Evolutionary conservation across 2,113 vertebrate species (phyloP), one percentile per base, ranked within the genome.

Genomic region (Chlorocebus sabaeus): DNA sequence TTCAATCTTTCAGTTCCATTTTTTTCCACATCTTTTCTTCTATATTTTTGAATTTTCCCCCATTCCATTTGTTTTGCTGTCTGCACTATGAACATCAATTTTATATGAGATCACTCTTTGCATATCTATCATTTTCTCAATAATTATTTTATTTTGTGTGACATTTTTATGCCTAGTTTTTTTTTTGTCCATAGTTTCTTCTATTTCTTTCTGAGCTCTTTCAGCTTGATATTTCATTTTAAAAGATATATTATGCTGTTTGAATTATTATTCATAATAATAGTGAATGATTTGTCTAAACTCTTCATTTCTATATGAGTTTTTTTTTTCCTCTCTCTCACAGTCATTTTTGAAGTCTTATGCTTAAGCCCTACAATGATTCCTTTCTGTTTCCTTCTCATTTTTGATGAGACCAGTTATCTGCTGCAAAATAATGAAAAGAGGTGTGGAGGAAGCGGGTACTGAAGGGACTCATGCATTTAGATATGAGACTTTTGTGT

Each of bases 81-180:
- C 48, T 82, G 18, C 2, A 43, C 59, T 92, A 61, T 72, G 38
- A 97, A 48, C 30, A 57, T 9, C 32, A n/a, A 32, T 50, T 93
- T 43, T 81, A 38, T 32, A n/a, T 20, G 7, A 55, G 17, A n/a
- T 14, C 17, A 73, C 40, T 80, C 27, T 70, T 92, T 73, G 80
- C n/a, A 64, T 64, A 32, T 11, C 16, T 78, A 17, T 92, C 6
- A 90, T 57, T 27, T 27, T 87, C 18, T 90, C 67, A 64, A 82
- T 35, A 61, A 82, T 95, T 95, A 75, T 83, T 95, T 85, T 79
- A 73, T 61, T 76, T 84, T 93, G 8, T 86, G 30, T 81, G 43
- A 70, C n/a, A 52, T 87, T 50, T 68, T 86, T 88, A 73, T 82
- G 75, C 20, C 78, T 90, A 57, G 6, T 35, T 76, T 30, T 75